These are phyloP conservation scores for Porites rus DNA, from an alignment of 92 coral and sea anemone genomes.

Conservation along the genomic window DNA sequence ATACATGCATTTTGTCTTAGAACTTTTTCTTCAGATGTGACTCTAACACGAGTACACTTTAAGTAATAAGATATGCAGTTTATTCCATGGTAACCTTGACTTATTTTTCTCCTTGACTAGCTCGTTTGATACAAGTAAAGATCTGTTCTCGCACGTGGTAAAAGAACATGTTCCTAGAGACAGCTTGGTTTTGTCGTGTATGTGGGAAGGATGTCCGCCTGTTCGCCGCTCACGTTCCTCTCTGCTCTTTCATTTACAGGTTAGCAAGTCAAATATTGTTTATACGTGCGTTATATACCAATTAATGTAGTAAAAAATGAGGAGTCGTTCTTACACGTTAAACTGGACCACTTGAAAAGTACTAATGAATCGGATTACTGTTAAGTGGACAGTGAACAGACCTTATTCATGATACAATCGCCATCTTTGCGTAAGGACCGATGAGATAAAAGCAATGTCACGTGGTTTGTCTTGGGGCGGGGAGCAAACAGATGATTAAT, in stretches of 20 bases:
- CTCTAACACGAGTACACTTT: too few relatives aligned
- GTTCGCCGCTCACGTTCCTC: conserved; percentile 98
- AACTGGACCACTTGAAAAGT: too few relatives aligned
- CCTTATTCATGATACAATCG: too few relatives aligned
- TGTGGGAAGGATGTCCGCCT: conserved; percentile 97
- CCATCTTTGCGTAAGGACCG: too few relatives aligned
- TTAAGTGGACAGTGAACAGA: too few relatives aligned
- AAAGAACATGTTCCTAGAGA: conserved; percentile 89
- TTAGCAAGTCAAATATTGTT: conserved; percentile 1
- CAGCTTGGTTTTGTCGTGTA: conserved; percentile 86
- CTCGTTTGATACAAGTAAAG: conserved; percentile 84
- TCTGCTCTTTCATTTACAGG: conserved; percentile 90
- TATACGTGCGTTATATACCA: not conserved
- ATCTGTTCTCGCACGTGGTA: conserved; percentile 88
- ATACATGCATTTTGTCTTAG: too few relatives aligned
- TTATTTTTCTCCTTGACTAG: conserved; percentile 46
- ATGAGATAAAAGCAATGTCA: too few relatives aligned
- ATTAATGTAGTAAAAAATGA: not conserved
- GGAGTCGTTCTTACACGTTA: too few relatives aligned
- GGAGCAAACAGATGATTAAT: too few relatives aligned
- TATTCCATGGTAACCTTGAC: not conserved
- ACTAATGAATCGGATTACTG: too few relatives aligned
- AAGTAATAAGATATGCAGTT: not conserved
- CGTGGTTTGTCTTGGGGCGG: too few relatives aligned
- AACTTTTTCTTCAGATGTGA: too few relatives aligned